phyloP scores from a whole-genome alignment of 2,113 vertebrate species.

The Saiga tatarica region DNA sequence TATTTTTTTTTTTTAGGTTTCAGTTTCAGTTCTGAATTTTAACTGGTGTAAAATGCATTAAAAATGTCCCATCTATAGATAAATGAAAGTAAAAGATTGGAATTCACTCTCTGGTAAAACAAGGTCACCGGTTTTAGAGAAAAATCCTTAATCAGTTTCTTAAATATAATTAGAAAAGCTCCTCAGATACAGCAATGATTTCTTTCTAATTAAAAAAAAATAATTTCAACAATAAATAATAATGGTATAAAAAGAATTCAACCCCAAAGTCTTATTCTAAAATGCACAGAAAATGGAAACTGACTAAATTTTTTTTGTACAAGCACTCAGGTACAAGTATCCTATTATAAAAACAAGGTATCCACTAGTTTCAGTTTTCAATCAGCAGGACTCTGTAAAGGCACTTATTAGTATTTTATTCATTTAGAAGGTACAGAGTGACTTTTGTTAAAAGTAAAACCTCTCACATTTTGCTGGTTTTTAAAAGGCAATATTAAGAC shows the following conservation, averaged over 20 bases:
- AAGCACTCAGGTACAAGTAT: background rate
- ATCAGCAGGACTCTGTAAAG: background rate
- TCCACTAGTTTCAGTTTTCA: background rate
- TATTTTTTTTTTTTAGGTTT: background rate
- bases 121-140: background rate
- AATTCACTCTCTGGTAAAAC: slow-evolving; percentile 22
- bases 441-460: background rate
- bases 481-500: background rate
- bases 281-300: background rate
- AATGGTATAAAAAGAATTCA: background rate
- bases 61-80: background rate
- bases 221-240: background rate
- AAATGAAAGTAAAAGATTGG: slow-evolving; percentile 5
- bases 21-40: background rate
- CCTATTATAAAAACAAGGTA: background rate
- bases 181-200: background rate
- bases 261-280: background rate
- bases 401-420: background rate
- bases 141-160: background rate
- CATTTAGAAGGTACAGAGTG: background rate
- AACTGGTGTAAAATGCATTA: background rate
- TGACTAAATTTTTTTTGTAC: background rate
- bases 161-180: background rate
- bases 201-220: background rate
- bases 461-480: background rate